phyloP scores from a whole-genome alignment of 2,113 vertebrate genomes.

The Corythoichthys intestinalis region DNA sequence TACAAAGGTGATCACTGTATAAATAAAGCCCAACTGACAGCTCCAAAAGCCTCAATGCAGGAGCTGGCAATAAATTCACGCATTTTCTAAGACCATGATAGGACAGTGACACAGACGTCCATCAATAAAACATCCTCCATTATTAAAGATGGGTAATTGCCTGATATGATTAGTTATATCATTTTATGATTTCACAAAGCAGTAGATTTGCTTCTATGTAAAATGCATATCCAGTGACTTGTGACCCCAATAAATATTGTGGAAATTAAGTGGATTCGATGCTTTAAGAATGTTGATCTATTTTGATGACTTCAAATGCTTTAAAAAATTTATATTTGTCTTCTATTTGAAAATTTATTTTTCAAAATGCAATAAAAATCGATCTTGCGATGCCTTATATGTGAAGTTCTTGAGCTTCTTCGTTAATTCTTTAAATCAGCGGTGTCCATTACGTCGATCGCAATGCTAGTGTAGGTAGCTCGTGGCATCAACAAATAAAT shows the following conservation, averaged over 20 bases:
- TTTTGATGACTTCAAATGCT: too few relatives aligned
- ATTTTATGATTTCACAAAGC: slow-evolving; percentile 32
- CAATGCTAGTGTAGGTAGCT: too few relatives aligned
- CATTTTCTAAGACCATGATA: background rate
- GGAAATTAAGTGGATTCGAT: slow-evolving; percentile 41
- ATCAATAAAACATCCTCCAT: slow-evolving; percentile 16
- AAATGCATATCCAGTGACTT: background rate
- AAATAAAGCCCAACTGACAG: slow-evolving; percentile 27
- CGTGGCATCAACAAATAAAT: too few relatives aligned
- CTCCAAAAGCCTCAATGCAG: background rate
- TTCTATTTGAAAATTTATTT: too few relatives aligned
- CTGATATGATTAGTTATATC: slow-evolving; percentile 36
- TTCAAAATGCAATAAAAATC: too few relatives aligned
- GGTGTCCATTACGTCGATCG: too few relatives aligned
- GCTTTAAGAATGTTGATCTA: background rate
- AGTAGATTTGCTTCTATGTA: slow-evolving; percentile 2
- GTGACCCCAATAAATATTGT: slow-evolving; percentile 23
- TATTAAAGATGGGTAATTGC: slow-evolving; percentile 16
- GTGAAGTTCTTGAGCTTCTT: too few relatives aligned
- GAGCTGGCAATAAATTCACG: slow-evolving; percentile 10
- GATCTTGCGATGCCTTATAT: too few relatives aligned
- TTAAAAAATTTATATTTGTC: too few relatives aligned
- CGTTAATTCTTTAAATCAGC: too few relatives aligned
- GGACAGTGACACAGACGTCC: slow-evolving; percentile 1
- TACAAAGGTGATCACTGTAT: slow-evolving; percentile 8